Evolutionary conservation across 2,797 vertebrate genomes (phyloP), one percentile per base, ranked within the genome.

Genomic region (Lepus townsendii): DNA sequence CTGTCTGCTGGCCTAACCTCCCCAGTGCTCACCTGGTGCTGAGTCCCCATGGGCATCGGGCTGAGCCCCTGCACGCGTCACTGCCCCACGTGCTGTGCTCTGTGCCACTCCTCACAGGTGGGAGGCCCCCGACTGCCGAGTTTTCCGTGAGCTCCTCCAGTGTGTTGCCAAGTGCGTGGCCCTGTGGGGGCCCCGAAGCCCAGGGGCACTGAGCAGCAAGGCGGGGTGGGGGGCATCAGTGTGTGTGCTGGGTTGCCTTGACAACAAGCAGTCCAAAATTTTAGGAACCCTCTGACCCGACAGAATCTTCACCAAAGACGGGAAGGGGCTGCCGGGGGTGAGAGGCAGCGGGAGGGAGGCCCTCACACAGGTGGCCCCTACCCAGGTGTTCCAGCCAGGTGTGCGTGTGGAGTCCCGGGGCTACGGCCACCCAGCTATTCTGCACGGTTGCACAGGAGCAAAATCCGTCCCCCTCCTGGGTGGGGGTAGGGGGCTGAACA

Each of bases 1-100:
- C 92, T 35, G 12, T 0, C 91, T 95, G 80, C 89, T 96, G 97
- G 96, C 95, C 35, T 35, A 35, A 22, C 20, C 73, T 35, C 54
- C 47, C 42, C 66, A 16, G 30, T 5, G 20, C n/a, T 27, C 32
- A 8, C 54, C 27, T 7, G 4, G 62, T 16, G n/a, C 24, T 19
- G 3, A 62, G 72, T 63, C 68, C 79, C 7, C 1, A 5, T 0
- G 32, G 5, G 72, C 8, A 2, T 60, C 26, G 50, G 50, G 60
- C 65, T 42, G 79, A 50, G 11, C 7, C 9, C 2, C 17, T 24
- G 22, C 20, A 32, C 57, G 1, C 10, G 12, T 42, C 22, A 0
- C 0, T 12, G 5, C 76, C 24, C 19, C n/a, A 19, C 24, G 16
- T 32, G 75, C 50, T 6, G n/a, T 11, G 63, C 24, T 38, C 71